A percentile compares a stretch with the other conserved stretches of the same genome.
Conservation (phyloP, 2,888 invertebrate species). For the Tricholauxania praeusta region DNA sequence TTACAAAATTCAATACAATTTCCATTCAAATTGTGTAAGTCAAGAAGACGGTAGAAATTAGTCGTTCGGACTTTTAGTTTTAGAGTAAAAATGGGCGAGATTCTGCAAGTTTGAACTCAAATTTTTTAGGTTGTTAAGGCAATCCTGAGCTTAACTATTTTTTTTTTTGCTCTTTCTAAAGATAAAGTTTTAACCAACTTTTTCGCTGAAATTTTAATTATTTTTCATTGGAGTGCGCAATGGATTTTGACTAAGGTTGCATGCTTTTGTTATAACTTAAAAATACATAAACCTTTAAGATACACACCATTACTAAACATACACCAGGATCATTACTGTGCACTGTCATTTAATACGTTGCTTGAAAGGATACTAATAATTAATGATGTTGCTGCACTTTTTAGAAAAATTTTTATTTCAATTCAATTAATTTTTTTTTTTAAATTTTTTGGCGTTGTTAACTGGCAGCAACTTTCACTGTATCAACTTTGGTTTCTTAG, state of each 20-base stretch:
- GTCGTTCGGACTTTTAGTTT: too few species aligned
- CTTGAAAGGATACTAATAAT: slow-evolving; percentile 27
- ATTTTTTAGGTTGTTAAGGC: too few species aligned
- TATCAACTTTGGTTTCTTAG: slow-evolving; percentile 8
- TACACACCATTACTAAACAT: slow-evolving; percentile 67
- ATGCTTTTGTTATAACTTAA: not conserved
- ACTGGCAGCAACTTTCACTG: not conserved
- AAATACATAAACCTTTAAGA: slow-evolving; percentile 20
- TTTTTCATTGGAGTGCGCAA: too few species aligned
- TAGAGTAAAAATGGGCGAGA: too few species aligned
- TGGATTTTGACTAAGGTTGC: not conserved
- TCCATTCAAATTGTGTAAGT: too few species aligned
- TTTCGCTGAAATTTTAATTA: too few species aligned
- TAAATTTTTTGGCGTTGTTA: slow-evolving; percentile 4
- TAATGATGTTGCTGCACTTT: slow-evolving; percentile 1
- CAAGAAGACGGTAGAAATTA: too few species aligned
- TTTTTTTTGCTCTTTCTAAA: too few species aligned
- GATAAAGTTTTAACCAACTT: too few species aligned
- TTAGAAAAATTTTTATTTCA: slow-evolving; percentile 28
- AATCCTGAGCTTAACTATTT: too few species aligned
- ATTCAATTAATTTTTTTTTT: slow-evolving; percentile 23
- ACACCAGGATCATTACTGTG: slow-evolving; percentile 67
- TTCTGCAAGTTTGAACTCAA: too few species aligned
- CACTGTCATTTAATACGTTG: slow-evolving; percentile 64
- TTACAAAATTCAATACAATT: too few species aligned